A percentile compares a stretch with the other conserved stretches of the same genome.
Evolutionary conservation across 1,140 invertebrate species (phyloP).

Genomic region (Odontomachus brunneus): DNA sequence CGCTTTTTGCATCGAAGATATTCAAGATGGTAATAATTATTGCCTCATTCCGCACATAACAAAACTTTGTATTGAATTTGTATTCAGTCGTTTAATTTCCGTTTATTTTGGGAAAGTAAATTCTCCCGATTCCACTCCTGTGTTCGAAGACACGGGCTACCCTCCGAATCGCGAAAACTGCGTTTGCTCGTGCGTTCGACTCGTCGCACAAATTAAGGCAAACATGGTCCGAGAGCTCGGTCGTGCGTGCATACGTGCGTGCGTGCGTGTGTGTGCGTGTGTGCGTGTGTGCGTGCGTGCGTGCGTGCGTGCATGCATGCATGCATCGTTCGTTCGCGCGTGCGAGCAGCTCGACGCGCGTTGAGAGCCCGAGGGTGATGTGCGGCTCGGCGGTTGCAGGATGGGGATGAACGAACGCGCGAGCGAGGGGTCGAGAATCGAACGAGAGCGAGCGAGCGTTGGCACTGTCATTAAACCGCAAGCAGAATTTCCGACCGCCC

Average conservation of each 20-base stretch:
- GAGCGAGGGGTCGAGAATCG: slow-evolving; percentile 50
- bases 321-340: not conserved
- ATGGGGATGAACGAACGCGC: not conserved
- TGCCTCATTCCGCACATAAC: too few species aligned
- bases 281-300: not conserved
- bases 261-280: not conserved
- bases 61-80: too few species aligned
- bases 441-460: slow-evolving; percentile 26
- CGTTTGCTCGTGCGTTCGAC: slow-evolving; percentile 1
- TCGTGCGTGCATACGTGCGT: slow-evolving; percentile 17
- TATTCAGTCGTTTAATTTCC: too few species aligned
- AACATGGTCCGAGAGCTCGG: not conserved
- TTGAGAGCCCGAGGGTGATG: not conserved
- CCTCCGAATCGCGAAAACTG: not conserved
- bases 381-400: not conserved
- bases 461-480: slow-evolving; percentile 74
- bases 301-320: not conserved
- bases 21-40: too few species aligned
- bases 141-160: not conserved
- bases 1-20: too few species aligned
- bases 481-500: slow-evolving; percentile 71
- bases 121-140: too few species aligned
- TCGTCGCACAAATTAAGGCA: slow-evolving; percentile 32
- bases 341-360: not conserved
- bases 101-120: too few species aligned